phyloP scores from a whole-genome alignment of 30 jellyfish, hydroid and myxozoan genomes.

The Pelagia noctiluca region DNA sequence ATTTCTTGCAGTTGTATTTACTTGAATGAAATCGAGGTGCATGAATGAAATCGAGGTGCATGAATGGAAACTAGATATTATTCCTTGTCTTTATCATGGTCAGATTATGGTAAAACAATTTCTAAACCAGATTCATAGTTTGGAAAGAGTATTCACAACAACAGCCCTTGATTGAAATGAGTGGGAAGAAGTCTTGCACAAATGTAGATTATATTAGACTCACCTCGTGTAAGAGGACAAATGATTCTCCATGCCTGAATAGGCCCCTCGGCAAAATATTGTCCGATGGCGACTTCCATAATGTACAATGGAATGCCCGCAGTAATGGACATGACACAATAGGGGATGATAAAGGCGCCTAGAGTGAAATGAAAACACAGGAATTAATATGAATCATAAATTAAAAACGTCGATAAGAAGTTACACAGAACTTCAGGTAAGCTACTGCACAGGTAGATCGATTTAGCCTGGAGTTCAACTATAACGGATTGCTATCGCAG shows the following conservation, averaged over 20 bases:
- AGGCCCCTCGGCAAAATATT: conserved; percentile 93
- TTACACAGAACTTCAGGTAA: not conserved
- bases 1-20: too few species aligned
- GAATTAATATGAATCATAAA: not conserved
- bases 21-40: too few species aligned
- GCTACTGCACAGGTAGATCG: too few species aligned
- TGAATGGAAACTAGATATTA: too few species aligned
- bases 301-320: conserved; percentile 91
- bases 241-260: conserved; percentile 90
- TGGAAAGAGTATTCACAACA: too few species aligned
- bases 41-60: too few species aligned
- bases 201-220: not conserved
- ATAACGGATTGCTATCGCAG: too few species aligned
- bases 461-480: too few species aligned
- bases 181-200: not conserved
- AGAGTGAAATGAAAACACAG: not conserved
- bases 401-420: not conserved
- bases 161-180: too few species aligned
- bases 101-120: too few species aligned
- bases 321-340: conserved; percentile 77
- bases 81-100: too few species aligned
- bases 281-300: conserved; percentile 96
- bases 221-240: conserved; percentile 94
- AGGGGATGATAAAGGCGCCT: conserved; percentile 94
- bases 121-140: too few species aligned